These are phyloP conservation scores for Zygogramma bicolorata DNA, from an alignment of 2,888 invertebrate species.

Conservation along the genomic window DNA sequence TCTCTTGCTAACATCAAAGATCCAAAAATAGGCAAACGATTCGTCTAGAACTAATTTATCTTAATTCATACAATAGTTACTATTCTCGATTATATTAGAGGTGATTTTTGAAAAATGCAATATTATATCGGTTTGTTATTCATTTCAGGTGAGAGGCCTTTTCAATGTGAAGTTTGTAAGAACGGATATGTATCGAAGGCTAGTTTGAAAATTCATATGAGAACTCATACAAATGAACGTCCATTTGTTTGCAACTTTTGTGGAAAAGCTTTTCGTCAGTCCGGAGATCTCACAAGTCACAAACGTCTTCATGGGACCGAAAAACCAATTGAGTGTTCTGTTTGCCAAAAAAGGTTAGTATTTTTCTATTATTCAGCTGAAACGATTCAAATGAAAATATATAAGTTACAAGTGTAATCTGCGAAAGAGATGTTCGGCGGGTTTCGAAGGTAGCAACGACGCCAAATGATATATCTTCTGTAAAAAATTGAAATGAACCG, in stretches of 20 bases:
- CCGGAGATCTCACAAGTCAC: constrained; percentile 66
- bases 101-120: no score
- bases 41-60: no score
- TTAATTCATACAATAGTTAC: no score
- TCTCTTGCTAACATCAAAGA: no score
- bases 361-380: neutral
- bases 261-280: constrained; percentile 66
- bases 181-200: constrained; percentile 67
- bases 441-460: no score
- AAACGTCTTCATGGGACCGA: constrained; percentile 66
- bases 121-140: constrained; percentile 18
- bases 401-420: no score
- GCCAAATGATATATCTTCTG: no score
- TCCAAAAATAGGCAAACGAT: no score
- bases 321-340: constrained; percentile 66
- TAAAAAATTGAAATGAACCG: no score
- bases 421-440: no score
- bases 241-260: constrained; percentile 67
- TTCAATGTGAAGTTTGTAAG: constrained; percentile 66
- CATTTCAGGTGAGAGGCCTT: constrained; percentile 64
- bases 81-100: no score
- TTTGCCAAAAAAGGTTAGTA: constrained; percentile 65
- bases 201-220: constrained; percentile 67
- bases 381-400: no score
- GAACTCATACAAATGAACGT: constrained; percentile 67